Percentiles rank a stretch among this genome's conserved stretches.
Conservation (phyloP, 2,113 vertebrate species). For the Daubentonia madagascariensis region DNA sequence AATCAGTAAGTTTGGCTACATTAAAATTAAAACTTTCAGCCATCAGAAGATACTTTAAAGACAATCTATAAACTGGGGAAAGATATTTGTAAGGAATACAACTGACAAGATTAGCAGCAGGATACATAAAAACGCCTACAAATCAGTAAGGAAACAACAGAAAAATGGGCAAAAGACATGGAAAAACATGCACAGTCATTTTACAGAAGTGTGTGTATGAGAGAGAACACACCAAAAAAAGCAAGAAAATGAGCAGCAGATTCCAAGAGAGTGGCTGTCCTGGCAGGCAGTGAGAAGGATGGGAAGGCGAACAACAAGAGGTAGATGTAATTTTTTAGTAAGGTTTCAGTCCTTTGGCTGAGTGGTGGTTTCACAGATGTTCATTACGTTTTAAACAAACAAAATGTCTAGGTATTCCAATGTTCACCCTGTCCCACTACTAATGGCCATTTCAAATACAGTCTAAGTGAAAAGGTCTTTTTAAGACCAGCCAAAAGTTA, state of each 20-base stretch:
- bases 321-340: not conserved
- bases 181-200: not conserved
- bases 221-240: not conserved
- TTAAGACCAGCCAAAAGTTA: not conserved
- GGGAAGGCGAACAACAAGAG: not conserved
- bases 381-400: not conserved
- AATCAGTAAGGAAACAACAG: not conserved
- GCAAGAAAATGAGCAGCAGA: not conserved
- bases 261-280: not conserved
- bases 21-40: not conserved
- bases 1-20: not conserved
- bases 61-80: not conserved
- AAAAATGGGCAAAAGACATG: not conserved
- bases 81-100: not conserved
- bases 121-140: not conserved
- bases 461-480: not conserved
- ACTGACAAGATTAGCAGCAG: not conserved
- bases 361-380: not conserved
- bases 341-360: not conserved
- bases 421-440: not conserved
- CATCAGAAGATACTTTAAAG: not conserved
- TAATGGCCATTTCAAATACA: not conserved
- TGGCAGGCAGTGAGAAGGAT: not conserved
- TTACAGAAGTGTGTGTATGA: not conserved
- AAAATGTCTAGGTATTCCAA: not conserved